Conservation (phyloP, 2,797 vertebrate species). For the Streptopelia turtur region DNA sequence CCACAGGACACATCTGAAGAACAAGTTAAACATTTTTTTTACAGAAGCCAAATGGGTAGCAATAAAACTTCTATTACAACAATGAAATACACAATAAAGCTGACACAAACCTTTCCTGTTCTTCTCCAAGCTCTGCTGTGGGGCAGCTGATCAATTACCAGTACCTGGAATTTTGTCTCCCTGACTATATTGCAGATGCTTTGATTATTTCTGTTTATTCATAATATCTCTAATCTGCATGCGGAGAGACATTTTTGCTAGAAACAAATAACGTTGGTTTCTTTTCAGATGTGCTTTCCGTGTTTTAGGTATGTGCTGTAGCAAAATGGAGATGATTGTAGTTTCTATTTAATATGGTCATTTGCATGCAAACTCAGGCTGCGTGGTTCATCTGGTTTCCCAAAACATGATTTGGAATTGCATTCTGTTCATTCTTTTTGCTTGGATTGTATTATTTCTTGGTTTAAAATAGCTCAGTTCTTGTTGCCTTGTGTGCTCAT, state of each 20-base stretch:
- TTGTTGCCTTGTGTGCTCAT: background rate
- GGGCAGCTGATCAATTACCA: background rate
- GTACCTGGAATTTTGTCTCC: background rate
- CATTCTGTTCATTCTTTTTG: background rate
- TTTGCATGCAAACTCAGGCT: background rate
- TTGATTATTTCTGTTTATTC: background rate
- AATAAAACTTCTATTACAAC: background rate
- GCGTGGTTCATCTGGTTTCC: background rate
- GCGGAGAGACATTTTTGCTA: background rate
- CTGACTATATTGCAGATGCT: background rate
- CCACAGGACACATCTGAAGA: background rate
- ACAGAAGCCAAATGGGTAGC: background rate
- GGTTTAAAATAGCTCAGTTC: background rate
- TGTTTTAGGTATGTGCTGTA: background rate
- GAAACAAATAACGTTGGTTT: background rate
- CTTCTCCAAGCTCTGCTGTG: background rate
- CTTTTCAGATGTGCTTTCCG: background rate
- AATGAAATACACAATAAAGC: background rate
- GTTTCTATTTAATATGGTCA: background rate
- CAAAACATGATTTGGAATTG: background rate
- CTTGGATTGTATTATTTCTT: background rate
- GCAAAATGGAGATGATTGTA: background rate
- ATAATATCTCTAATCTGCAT: background rate
- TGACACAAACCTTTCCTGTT: background rate
- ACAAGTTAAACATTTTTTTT: background rate